A percentile compares a stretch with the other conserved stretches of the same genome.
These are phyloP conservation scores for Diplosoma virens DNA, from an alignment of 23 tunicate species.

Conservation along the genomic window DNA sequence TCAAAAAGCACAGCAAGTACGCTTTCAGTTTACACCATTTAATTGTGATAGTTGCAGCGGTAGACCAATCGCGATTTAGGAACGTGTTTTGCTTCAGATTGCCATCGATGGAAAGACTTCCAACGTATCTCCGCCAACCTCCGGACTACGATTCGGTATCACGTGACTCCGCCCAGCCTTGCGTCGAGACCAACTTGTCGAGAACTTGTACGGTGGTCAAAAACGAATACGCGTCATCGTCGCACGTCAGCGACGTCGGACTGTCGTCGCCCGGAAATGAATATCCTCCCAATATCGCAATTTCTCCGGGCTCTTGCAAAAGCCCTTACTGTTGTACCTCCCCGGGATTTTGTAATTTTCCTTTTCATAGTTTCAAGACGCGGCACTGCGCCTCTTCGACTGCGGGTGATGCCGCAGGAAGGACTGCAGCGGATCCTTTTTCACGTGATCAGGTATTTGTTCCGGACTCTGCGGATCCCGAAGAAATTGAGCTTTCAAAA, in stretches of 20 bases:
- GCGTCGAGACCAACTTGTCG: too few relatives aligned
- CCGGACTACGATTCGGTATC: too few relatives aligned
- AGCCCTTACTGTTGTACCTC: constrained; percentile 94
- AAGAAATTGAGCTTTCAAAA: constrained; percentile 4
- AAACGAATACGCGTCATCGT: too few relatives aligned
- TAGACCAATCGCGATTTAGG: too few relatives aligned
- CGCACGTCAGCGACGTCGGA: constrained; percentile 64
- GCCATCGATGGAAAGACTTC: too few relatives aligned
- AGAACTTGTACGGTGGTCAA: too few relatives aligned
- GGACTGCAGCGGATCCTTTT: constrained; percentile 48
- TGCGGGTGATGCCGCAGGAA: not conserved
- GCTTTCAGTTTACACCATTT: too few relatives aligned
- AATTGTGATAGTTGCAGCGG: too few relatives aligned
- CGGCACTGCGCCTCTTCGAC: not conserved
- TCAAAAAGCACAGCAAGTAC: too few relatives aligned
- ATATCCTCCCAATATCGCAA: constrained; percentile 92
- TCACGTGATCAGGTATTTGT: constrained; percentile 71
- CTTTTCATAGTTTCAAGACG: constrained; percentile 70
- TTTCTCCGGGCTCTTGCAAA: constrained; percentile 95
- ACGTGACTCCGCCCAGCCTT: too few relatives aligned
- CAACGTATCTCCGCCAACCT: too few relatives aligned
- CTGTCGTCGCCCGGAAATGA: constrained; percentile 59
- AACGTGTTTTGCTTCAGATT: too few relatives aligned
- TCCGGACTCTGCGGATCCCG: constrained; percentile 49
- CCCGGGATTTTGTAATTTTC: constrained; percentile 95